These are phyloP conservation scores for Ageneiosus marmoratus DNA, from an alignment of 2,113 vertebrate genomes.

Conservation along the genomic window DNA sequence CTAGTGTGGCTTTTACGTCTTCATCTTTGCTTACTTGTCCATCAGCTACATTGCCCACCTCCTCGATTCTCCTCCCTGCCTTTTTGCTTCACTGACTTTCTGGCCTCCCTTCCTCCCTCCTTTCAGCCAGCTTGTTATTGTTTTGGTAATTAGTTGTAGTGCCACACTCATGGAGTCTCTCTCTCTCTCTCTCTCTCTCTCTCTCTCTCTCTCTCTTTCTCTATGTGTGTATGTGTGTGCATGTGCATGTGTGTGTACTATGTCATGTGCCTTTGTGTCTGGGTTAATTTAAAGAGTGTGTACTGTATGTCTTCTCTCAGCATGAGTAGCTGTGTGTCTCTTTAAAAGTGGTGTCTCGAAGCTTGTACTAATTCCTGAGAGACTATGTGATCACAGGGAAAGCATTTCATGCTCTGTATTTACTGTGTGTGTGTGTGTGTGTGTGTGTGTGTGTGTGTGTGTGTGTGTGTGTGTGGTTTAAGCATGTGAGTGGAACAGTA, in stretches of 20 bases:
- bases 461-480: background rate
- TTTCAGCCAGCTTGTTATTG: slow-evolving; percentile 36
- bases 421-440: slow-evolving; percentile 6
- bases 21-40: background rate
- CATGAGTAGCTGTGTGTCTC: background rate
- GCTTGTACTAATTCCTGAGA: background rate
- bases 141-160: slow-evolving; percentile 36
- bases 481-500: slow-evolving; percentile 27
- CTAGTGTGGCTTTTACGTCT: background rate
- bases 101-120: background rate
- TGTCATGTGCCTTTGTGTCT: background rate
- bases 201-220: too few relatives aligned
- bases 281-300: background rate
- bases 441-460: slow-evolving; percentile 23
- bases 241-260: background rate
- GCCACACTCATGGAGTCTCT: background rate
- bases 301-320: background rate
- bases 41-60: slow-evolving; percentile 29
- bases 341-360: slow-evolving; percentile 2
- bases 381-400: background rate
- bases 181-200: too few relatives aligned
- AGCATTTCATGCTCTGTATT: slow-evolving; percentile 17
- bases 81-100: slow-evolving; percentile 4
- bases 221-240: background rate
- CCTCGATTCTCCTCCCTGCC: slow-evolving; percentile 51